phyloP scores from a whole-genome alignment of 2,888 invertebrate species.

The Nebria salina region DNA sequence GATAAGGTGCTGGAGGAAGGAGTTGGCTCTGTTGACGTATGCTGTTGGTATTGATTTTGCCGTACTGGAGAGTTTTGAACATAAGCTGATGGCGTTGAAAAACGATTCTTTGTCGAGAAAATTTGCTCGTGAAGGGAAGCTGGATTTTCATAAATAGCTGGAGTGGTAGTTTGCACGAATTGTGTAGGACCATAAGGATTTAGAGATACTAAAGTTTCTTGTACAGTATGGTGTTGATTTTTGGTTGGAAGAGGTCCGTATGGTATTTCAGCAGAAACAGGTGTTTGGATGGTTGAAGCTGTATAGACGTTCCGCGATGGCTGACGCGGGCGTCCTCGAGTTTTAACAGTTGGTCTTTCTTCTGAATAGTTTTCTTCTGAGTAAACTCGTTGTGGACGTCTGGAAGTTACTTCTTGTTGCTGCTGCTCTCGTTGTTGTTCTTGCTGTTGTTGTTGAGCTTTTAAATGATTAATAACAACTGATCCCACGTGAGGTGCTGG shows the following conservation, averaged over 20 bases:
- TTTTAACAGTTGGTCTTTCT: slow-evolving; percentile 29
- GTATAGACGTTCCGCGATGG: slow-evolving; percentile 23
- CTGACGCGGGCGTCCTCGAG: slow-evolving; percentile 31
- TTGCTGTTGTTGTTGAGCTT: slow-evolving; percentile 55
- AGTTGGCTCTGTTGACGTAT: slow-evolving; percentile 27
- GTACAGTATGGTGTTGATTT: slow-evolving; percentile 27
- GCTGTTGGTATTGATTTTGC: slow-evolving; percentile 27
- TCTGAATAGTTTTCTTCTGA: slow-evolving; percentile 37
- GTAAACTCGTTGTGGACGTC: slow-evolving; percentile 42
- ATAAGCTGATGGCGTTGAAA: slow-evolving; percentile 24
- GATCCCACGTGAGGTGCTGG: slow-evolving; percentile 89
- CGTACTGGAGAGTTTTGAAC: slow-evolving; percentile 28
- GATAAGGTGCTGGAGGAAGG: slow-evolving; percentile 39
- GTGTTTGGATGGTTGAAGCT: slow-evolving; percentile 20
- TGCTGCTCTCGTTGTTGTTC: slow-evolving; percentile 31
- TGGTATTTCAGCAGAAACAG: slow-evolving; percentile 33
- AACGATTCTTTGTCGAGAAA: slow-evolving; percentile 40
- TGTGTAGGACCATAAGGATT: slow-evolving; percentile 39
- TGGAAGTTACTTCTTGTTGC: background rate
- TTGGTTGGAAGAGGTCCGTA: slow-evolving; percentile 40
- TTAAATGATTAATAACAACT: slow-evolving; percentile 72
- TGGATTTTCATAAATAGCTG: slow-evolving; percentile 19
- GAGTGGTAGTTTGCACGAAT: slow-evolving; percentile 32
- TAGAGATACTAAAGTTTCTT: slow-evolving; percentile 28
- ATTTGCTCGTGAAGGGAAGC: slow-evolving; percentile 31